Percentiles rank a stretch among this genome's conserved stretches.
These are phyloP conservation scores for Vesta saturnalis DNA, from an alignment of 2,888 invertebrate genomes.

Conservation along the genomic window DNA sequence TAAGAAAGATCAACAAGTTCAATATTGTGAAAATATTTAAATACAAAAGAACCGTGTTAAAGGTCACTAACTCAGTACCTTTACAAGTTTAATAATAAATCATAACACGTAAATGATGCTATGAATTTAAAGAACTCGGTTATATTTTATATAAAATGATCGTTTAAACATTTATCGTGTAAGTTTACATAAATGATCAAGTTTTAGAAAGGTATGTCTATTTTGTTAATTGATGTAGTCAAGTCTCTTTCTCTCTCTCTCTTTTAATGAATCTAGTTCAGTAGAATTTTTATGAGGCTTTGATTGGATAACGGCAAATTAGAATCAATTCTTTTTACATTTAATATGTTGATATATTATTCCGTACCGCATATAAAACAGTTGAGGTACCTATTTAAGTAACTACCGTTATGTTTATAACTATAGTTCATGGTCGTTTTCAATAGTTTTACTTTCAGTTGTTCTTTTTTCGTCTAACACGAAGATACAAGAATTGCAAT, in stretches of 20 bases:
- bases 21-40: not conserved
- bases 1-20: not conserved
- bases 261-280: not conserved
- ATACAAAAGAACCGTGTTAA: not conserved
- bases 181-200: too few relatives aligned
- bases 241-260: not conserved
- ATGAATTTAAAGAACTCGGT: too few relatives aligned
- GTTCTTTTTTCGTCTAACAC: too few relatives aligned
- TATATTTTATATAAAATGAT: too few relatives aligned
- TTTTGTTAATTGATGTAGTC: too few relatives aligned
- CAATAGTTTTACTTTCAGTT: not conserved
- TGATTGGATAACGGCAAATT: slow-evolving; percentile 1
- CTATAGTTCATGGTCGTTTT: not conserved
- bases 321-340: not conserved
- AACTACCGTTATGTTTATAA: not conserved
- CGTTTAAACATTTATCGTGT: too few relatives aligned
- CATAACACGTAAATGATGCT: too few relatives aligned
- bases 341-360: not conserved
- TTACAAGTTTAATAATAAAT: too few relatives aligned
- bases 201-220: too few relatives aligned
- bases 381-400: slow-evolving; percentile 1
- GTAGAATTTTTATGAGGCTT: not conserved
- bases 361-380: not conserved
- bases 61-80: not conserved
- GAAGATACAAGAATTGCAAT: too few relatives aligned